These are phyloP conservation scores for Apus apus DNA, from an alignment of 2,113 vertebrate species.

Conservation along the genomic window DNA sequence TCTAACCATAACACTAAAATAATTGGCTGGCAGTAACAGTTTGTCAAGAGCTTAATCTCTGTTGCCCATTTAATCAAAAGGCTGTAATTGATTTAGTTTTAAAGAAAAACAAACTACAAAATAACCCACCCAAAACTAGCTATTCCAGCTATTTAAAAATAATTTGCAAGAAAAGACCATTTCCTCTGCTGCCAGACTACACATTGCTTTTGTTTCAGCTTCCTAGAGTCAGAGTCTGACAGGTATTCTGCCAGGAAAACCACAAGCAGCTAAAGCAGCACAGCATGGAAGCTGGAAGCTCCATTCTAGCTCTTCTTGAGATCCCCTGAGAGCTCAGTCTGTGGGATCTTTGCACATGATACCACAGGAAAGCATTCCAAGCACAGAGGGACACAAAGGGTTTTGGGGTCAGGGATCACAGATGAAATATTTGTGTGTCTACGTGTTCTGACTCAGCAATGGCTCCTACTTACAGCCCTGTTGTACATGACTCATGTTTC, in stretches of 20 bases:
- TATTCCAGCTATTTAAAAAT: not conserved
- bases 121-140: not conserved
- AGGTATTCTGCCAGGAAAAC: slow-evolving; percentile 1
- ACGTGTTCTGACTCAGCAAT: not conserved
- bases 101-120: not conserved
- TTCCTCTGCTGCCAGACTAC: not conserved
- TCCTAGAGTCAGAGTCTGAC: not conserved
- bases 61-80: not conserved
- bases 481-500: not conserved
- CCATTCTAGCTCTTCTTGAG: not conserved
- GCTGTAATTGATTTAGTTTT: not conserved
- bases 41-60: not conserved
- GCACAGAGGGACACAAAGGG: not conserved
- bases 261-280: not conserved
- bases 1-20: not conserved
- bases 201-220: not conserved
- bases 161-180: not conserved
- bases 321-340: not conserved
- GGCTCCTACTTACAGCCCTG: not conserved
- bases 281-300: not conserved
- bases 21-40: not conserved
- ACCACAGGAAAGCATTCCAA: not conserved
- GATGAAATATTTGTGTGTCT: not conserved
- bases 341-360: not conserved
- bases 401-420: not conserved